Evolutionary conservation across 2,888 invertebrate species (phyloP).

Genomic region (Catonia carolina): DNA sequence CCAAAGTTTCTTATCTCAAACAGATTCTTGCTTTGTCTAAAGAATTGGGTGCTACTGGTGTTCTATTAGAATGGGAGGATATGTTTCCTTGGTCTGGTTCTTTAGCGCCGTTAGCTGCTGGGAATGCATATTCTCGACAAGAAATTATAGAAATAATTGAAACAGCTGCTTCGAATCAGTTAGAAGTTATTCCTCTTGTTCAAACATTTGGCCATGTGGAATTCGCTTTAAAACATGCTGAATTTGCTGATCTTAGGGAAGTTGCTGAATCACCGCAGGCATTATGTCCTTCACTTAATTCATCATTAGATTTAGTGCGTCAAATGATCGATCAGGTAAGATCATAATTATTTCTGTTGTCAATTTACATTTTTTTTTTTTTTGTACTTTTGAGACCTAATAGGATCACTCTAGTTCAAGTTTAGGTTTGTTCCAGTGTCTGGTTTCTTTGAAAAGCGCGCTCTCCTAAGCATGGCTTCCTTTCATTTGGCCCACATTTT

Average conservation of each 20-base stretch:
- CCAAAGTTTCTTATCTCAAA: conserved; percentile 54
- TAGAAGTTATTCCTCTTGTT: conserved; percentile 65
- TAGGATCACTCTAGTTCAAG: too few relatives aligned
- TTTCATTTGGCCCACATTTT: too few relatives aligned
- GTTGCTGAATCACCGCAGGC: conserved; percentile 61
- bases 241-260: conserved; percentile 57
- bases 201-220: conserved; percentile 75
- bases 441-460: too few relatives aligned
- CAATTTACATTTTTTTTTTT: too few relatives aligned
- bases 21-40: conserved; percentile 52
- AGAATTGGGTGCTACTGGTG: conserved; percentile 62
- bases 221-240: conserved; percentile 59
- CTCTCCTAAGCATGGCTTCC: too few relatives aligned
- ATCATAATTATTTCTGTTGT: too few relatives aligned
- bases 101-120: conserved; percentile 50
- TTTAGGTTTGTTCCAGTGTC: too few relatives aligned
- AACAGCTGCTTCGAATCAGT: conserved; percentile 48
- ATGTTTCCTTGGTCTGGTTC: conserved; percentile 67
- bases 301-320: conserved; percentile 54
- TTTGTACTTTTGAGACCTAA: too few relatives aligned
- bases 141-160: conserved; percentile 49
- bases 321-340: conserved; percentile 64
- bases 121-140: conserved; percentile 52
- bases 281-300: conserved; percentile 60
- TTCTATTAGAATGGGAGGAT: conserved; percentile 72